phyloP scores from a whole-genome alignment of 2,113 vertebrate genomes.

The Aptenodytes patagonicus region DNA sequence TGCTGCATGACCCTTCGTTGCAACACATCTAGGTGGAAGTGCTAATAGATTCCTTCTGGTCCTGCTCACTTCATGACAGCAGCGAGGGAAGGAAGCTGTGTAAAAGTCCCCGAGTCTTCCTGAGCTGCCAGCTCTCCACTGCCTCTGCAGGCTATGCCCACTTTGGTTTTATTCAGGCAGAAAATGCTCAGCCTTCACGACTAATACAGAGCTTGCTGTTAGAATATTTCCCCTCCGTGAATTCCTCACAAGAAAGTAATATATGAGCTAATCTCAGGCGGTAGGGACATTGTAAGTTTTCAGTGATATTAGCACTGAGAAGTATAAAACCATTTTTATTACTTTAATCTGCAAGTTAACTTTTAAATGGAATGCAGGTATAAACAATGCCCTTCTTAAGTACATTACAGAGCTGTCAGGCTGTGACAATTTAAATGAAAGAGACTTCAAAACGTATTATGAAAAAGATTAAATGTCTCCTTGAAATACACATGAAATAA shows the following conservation, averaged over 20 bases:
- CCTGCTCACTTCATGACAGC: not conserved
- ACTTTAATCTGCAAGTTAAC: conserved; percentile 1
- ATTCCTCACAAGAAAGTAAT: not conserved
- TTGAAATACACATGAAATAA: not conserved
- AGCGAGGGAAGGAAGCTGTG: not conserved
- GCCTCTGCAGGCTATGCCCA: conserved; percentile 33
- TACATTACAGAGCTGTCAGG: not conserved
- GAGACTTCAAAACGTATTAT: not conserved
- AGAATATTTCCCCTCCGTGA: not conserved
- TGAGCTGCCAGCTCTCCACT: conserved; percentile 9
- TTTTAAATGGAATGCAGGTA: not conserved
- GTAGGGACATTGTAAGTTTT: not conserved
- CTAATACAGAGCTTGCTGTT: not conserved
- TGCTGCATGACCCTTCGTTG: conserved; percentile 27
- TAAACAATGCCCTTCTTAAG: not conserved
- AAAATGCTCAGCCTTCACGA: not conserved
- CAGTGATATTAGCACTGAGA: not conserved
- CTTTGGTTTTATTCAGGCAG: not conserved
- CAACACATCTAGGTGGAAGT: conserved; percentile 35
- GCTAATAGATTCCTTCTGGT: conserved; percentile 36
- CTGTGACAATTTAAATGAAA: not conserved
- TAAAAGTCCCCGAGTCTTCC: not conserved
- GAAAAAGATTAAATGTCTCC: not conserved
- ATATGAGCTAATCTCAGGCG: not conserved
- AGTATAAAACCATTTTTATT: not conserved